These are phyloP conservation scores for Apamea sordens DNA, from an alignment of 2,888 invertebrate genomes.

Conservation along the genomic window DNA sequence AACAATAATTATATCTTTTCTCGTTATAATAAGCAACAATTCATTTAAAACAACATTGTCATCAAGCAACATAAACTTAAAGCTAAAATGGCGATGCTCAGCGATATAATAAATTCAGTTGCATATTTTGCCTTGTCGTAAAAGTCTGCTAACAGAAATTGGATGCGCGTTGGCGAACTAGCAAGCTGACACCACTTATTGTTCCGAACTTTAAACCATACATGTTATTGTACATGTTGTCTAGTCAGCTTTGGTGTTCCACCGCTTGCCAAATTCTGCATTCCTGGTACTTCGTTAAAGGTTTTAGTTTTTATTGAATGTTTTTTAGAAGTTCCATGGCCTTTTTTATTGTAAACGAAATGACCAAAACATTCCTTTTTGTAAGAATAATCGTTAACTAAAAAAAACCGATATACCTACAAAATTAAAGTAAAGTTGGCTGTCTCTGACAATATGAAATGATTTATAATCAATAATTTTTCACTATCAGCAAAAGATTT, in stretches of 20 bases:
- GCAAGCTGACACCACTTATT: conserved; percentile 62
- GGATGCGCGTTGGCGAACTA: conserved; percentile 46
- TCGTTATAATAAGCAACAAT: neutral
- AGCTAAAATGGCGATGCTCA: conserved; percentile 11
- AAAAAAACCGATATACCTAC: neutral
- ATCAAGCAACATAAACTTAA: conserved; percentile 6
- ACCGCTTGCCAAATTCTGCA: conserved; percentile 41
- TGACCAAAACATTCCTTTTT: neutral
- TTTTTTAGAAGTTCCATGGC: neutral
- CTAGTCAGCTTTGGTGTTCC: conserved; percentile 43
- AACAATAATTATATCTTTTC: neutral
- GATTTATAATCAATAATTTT: neutral
- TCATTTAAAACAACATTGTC: neutral
- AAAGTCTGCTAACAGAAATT: conserved; percentile 56
- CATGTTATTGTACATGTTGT: conserved; percentile 48
- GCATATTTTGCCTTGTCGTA: conserved; percentile 45
- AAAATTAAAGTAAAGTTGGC: neutral
- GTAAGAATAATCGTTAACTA: neutral
- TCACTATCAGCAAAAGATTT: neutral
- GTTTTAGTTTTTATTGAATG: conserved; percentile 38
- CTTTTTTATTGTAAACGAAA: neutral
- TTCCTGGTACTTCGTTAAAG: conserved; percentile 51
- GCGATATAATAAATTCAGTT: conserved; percentile 35
- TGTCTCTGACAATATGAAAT: neutral
- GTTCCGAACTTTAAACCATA: conserved; percentile 57